Conservation (phyloP, 2,888 invertebrate genomes). For the Coremacera marginata region DNA sequence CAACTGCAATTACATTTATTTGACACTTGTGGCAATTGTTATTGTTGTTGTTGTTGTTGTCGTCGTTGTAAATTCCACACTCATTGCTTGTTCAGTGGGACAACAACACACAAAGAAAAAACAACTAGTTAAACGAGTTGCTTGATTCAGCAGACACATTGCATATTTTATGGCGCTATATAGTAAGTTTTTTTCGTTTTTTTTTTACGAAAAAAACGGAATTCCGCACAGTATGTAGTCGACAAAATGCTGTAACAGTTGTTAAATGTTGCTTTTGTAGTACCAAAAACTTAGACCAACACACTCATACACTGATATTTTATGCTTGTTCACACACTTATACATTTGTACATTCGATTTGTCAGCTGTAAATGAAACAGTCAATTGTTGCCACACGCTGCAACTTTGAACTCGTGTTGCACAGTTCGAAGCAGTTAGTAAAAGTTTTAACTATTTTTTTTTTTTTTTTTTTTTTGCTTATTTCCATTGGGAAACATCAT, state of each 20-base stretch:
- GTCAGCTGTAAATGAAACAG: constrained; percentile 22
- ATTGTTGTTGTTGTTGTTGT: constrained; percentile 5
- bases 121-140: neutral
- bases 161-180: constrained; percentile 11
- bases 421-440: neutral
- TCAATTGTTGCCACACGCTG: constrained; percentile 2
- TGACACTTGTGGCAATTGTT: constrained; percentile 30
- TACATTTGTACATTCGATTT: neutral
- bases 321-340: neutral
- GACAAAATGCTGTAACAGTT: constrained; percentile 27
- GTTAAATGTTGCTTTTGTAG: neutral
- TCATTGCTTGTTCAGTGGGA: neutral
- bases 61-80: neutral
- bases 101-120: neutral
- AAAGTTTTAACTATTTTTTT: too few species aligned
- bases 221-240: constrained; percentile 20
- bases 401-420: too few species aligned
- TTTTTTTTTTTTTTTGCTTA: too few species aligned
- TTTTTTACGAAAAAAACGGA: neutral
- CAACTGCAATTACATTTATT: constrained; percentile 17
- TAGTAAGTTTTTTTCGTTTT: neutral
- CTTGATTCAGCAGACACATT: constrained; percentile 9
- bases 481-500: neutral
- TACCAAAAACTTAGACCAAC: neutral
- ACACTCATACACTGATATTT: neutral